These are phyloP conservation scores for Bujurquina vittata DNA, from an alignment of 2,113 vertebrate genomes.

Conservation along the genomic window DNA sequence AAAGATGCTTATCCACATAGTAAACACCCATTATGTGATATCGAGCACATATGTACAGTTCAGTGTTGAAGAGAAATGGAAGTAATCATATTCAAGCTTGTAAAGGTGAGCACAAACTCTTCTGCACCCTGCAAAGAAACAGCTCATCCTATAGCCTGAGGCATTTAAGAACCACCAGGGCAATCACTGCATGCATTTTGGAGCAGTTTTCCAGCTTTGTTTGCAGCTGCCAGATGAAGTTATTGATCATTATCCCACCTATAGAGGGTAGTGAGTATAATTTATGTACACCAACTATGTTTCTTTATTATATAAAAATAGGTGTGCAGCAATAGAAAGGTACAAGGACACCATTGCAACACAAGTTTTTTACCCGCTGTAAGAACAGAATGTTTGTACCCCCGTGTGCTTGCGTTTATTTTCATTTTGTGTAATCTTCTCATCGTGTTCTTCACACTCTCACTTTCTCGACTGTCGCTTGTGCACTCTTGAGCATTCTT, in stretches of 20 bases:
- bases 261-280: neutral
- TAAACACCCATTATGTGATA: neutral
- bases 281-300: neutral
- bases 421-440: neutral
- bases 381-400: neutral
- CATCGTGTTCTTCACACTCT: neutral
- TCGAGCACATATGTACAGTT: neutral
- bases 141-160: neutral
- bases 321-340: neutral
- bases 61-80: neutral
- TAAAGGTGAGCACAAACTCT: neutral
- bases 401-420: neutral
- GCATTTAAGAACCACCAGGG: neutral
- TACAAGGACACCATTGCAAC: neutral
- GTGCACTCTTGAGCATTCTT: neutral
- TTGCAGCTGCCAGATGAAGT: neutral
- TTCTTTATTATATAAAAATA: conserved; percentile 8
- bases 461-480: neutral
- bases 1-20: neutral
- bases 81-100: neutral
- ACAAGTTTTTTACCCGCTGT: neutral
- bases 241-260: neutral
- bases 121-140: neutral
- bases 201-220: neutral
- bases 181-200: neutral